phyloP scores from a whole-genome alignment of 1,140 invertebrate genomes.

The Lutraria rhynchaena region DNA sequence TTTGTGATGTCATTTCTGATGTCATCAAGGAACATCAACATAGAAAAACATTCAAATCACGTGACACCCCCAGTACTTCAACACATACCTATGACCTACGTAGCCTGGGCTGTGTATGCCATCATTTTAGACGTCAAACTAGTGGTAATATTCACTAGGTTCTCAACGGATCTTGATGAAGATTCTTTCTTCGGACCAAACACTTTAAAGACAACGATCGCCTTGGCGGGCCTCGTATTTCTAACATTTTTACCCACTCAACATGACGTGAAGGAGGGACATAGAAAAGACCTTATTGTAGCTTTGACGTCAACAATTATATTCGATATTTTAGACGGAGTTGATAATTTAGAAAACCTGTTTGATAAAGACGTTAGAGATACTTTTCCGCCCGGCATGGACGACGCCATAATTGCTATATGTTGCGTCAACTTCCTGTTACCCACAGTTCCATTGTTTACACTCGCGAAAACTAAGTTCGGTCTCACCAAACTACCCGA shows the following conservation, averaged over 20 bases:
- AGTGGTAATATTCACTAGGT: constrained; percentile 83
- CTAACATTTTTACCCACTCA: constrained; percentile 84
- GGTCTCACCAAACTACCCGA: constrained; percentile 65
- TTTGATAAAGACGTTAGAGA: constrained; percentile 73
- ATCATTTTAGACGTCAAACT: constrained; percentile 83
- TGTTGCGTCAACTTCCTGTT: constrained; percentile 83
- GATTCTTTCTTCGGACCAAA: constrained; percentile 83
- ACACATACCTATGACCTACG: constrained; percentile 81
- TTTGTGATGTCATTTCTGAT: constrained; percentile 36
- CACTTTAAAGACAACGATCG: constrained; percentile 83
- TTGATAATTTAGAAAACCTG: constrained; percentile 82
- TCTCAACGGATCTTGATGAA: constrained; percentile 72
- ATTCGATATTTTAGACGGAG: constrained; percentile 85
- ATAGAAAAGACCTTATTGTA: constrained; percentile 83
- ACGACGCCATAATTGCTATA: constrained; percentile 82
- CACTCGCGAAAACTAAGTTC: constrained; percentile 81
- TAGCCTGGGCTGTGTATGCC: constrained; percentile 84
- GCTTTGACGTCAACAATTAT: constrained; percentile 69
- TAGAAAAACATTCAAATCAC: neutral
- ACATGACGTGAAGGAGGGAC: constrained; percentile 82
- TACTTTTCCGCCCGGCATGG: constrained; percentile 78
- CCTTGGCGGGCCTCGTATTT: constrained; percentile 83
- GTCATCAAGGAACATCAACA: constrained; percentile 3
- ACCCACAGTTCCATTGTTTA: constrained; percentile 84
- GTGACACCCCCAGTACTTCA: constrained; percentile 56